Conservation (phyloP, 2,888 invertebrate species). For the Cabera pusaria region DNA sequence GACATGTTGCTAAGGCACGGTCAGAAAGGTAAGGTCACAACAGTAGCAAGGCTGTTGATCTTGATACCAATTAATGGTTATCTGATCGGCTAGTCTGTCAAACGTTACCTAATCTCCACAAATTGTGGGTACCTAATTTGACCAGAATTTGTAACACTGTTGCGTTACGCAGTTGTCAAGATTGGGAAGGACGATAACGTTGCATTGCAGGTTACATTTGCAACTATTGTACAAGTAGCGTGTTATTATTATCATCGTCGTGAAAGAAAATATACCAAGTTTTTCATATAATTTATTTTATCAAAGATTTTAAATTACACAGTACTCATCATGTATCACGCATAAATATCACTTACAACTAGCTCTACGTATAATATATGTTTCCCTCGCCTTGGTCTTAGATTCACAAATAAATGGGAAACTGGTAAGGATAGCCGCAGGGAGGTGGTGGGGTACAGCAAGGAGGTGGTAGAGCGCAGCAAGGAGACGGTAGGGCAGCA, state of each 20-base stretch:
- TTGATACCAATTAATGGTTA: slow-evolving; percentile 25
- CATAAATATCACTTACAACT: slow-evolving; percentile 16
- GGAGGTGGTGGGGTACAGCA: slow-evolving; percentile 33
- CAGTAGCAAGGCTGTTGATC: slow-evolving; percentile 28
- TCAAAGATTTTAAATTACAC: slow-evolving; percentile 1
- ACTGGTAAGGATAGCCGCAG: slow-evolving; percentile 33
- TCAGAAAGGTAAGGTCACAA: slow-evolving; percentile 30
- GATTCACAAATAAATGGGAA: slow-evolving; percentile 43
- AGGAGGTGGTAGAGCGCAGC: slow-evolving; percentile 34
- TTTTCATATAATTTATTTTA: slow-evolving; percentile 5
- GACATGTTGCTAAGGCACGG: slow-evolving; percentile 16
- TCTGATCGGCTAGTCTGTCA: slow-evolving; percentile 20
- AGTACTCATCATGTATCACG: too few species aligned
- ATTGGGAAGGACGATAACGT: slow-evolving; percentile 8
- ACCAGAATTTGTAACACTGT: slow-evolving; percentile 6
- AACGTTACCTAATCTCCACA: slow-evolving; percentile 8
- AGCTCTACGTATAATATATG: too few species aligned
- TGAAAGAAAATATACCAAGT: slow-evolving; percentile 13
- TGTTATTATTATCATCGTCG: too few species aligned
- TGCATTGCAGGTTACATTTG: too few species aligned
- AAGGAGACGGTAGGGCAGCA: slow-evolving; percentile 36
- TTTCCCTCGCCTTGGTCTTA: too few species aligned
- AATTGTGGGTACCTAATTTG: slow-evolving; percentile 5
- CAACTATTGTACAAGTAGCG: too few species aligned
- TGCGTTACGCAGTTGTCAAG: slow-evolving; percentile 7